Evolutionary conservation across 1,140 invertebrate species (phyloP).

Genomic region (Caerostris darwini): DNA sequence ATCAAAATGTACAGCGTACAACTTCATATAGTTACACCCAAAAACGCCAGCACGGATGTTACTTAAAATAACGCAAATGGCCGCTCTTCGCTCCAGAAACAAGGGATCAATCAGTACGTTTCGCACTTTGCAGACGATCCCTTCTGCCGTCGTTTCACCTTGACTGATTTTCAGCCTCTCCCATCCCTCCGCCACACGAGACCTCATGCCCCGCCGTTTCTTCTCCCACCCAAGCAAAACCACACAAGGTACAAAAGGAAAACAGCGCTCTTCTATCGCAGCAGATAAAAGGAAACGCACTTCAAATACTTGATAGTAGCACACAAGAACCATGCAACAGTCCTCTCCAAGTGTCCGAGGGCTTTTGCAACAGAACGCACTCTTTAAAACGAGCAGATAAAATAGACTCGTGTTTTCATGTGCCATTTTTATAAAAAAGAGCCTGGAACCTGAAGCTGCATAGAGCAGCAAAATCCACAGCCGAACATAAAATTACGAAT

Average conservation of each 20-base stretch:
- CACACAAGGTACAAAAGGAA: conserved; percentile 46
- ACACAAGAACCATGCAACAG: not conserved
- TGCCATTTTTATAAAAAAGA: too few species aligned
- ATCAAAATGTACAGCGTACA: too few species aligned
- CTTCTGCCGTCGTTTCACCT: conserved; percentile 55
- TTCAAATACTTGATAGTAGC: not conserved
- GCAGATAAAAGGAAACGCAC: not conserved
- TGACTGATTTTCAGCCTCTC: conserved; percentile 60
- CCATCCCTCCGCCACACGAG: not conserved
- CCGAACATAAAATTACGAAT: too few species aligned
- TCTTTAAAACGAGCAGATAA: too few species aligned
- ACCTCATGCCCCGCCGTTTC: not conserved
- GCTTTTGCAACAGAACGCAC: too few species aligned
- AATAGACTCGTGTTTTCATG: too few species aligned
- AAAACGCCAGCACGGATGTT: not conserved
- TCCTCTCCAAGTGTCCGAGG: too few species aligned
- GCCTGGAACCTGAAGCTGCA: too few species aligned
- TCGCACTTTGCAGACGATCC: not conserved
- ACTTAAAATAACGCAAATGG: not conserved
- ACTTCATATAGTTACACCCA: too few species aligned
- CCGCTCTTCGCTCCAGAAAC: not conserved
- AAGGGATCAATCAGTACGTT: not conserved
- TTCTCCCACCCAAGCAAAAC: not conserved
- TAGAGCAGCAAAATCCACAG: too few species aligned
- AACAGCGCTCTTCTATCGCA: not conserved